Conservation (phyloP, 2,888 invertebrate species). For the Homarus gammarus region DNA sequence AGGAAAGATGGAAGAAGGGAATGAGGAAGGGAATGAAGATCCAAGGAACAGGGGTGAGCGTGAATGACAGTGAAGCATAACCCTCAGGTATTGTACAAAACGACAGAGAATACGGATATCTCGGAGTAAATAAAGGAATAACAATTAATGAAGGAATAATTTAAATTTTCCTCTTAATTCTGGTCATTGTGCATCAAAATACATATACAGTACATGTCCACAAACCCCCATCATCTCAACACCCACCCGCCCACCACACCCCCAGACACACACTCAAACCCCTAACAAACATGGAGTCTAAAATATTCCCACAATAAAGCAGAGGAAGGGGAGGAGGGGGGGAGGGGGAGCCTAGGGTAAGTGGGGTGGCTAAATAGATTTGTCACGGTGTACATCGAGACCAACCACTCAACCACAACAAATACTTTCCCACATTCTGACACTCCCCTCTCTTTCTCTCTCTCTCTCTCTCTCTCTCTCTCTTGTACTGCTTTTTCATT, state of each 20-base stretch:
- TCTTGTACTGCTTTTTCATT: too few species aligned
- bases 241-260: not conserved
- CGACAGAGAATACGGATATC: too few species aligned
- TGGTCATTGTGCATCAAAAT: too few species aligned
- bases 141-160: too few species aligned
- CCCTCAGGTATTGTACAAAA: too few species aligned
- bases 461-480: constrained; percentile 1
- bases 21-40: too few species aligned
- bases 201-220: not conserved
- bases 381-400: constrained; percentile 26
- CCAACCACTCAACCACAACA: constrained; percentile 28
- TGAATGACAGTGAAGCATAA: too few species aligned
- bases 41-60: too few species aligned
- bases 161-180: too few species aligned
- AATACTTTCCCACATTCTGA: constrained; percentile 45
- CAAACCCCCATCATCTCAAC: too few species aligned
- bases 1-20: too few species aligned
- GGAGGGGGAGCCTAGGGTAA: constrained; percentile 8
- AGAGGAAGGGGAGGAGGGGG: not conserved
- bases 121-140: too few species aligned
- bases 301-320: constrained; percentile 7
- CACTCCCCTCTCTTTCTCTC: constrained; percentile 15
- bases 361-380: constrained; percentile 59
- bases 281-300: not conserved
- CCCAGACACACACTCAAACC: constrained; percentile 24